phyloP scores from a whole-genome alignment of 2,888 invertebrate genomes.

The Axea sp. region DNA sequence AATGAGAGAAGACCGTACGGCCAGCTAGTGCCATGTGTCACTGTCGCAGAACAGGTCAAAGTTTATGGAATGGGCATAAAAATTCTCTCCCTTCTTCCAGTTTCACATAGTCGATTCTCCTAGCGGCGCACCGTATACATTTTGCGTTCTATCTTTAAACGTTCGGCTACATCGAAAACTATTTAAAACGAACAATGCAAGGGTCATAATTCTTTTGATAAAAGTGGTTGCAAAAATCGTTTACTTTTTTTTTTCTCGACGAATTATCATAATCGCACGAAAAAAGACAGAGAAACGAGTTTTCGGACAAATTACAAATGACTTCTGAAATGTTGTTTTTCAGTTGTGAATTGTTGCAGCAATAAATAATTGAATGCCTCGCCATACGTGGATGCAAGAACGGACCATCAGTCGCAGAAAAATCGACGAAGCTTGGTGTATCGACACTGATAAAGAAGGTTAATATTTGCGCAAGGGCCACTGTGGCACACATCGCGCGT shows the following conservation, averaged over 20 bases:
- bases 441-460: slow-evolving; percentile 73
- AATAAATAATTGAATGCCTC: slow-evolving; percentile 49
- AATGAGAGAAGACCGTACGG: slow-evolving; percentile 53
- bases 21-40: slow-evolving; percentile 71
- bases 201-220: slow-evolving; percentile 2
- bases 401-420: slow-evolving; percentile 72
- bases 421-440: slow-evolving; percentile 71
- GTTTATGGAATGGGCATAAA: slow-evolving; percentile 72
- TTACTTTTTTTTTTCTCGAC: slow-evolving; percentile 8
- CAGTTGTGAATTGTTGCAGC: slow-evolving; percentile 16
- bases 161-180: slow-evolving; percentile 28
- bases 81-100: slow-evolving; percentile 60
- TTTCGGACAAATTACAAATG: slow-evolving; percentile 27
- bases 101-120: slow-evolving; percentile 53
- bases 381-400: slow-evolving; percentile 64
- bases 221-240: not conserved
- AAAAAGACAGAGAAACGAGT: slow-evolving; percentile 6
- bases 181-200: slow-evolving; percentile 30
- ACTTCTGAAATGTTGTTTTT: slow-evolving; percentile 26
- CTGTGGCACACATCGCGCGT: slow-evolving; percentile 13
- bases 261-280: slow-evolving; percentile 3
- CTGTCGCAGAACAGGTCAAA: slow-evolving; percentile 72
- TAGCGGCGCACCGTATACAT: slow-evolving; percentile 10
- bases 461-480: slow-evolving; percentile 40
- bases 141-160: slow-evolving; percentile 37